These are phyloP conservation scores for Tenthredo mesomela DNA, from an alignment of 2,888 invertebrate genomes.

Conservation along the genomic window DNA sequence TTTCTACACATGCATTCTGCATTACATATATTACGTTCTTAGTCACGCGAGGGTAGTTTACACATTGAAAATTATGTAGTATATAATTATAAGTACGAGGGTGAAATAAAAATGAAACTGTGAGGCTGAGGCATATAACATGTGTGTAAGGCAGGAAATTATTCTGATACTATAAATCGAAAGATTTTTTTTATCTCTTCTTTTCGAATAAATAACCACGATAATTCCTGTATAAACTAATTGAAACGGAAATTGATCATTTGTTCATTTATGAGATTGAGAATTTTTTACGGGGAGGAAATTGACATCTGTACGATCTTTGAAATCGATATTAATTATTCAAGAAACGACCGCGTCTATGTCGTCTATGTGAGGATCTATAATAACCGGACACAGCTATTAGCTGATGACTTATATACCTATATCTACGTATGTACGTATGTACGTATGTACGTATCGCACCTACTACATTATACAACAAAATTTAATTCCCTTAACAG, in stretches of 20 bases:
- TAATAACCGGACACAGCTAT: not conserved
- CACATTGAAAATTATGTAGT: not conserved
- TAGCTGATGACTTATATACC: not conserved
- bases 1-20: too few species aligned
- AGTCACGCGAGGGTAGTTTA: not conserved
- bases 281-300: not conserved
- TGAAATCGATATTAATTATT: slow-evolving; percentile 3
- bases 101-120: not conserved
- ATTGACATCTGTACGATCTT: not conserved
- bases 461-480: not conserved
- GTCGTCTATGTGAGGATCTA: not conserved
- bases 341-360: not conserved
- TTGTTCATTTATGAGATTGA: not conserved
- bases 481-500: slow-evolving; percentile 19
- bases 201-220: not conserved
- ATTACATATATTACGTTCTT: not conserved
- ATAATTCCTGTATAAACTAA: not conserved
- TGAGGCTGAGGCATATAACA: not conserved
- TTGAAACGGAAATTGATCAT: not conserved
- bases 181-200: not conserved
- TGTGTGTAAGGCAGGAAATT: not conserved
- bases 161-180: too few species aligned
- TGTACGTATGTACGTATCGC: not conserved
- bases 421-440: not conserved
- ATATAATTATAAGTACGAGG: not conserved